Evolutionary conservation across 2,113 vertebrate genomes (phyloP).

Genomic region (Phaetusa simplex): DNA sequence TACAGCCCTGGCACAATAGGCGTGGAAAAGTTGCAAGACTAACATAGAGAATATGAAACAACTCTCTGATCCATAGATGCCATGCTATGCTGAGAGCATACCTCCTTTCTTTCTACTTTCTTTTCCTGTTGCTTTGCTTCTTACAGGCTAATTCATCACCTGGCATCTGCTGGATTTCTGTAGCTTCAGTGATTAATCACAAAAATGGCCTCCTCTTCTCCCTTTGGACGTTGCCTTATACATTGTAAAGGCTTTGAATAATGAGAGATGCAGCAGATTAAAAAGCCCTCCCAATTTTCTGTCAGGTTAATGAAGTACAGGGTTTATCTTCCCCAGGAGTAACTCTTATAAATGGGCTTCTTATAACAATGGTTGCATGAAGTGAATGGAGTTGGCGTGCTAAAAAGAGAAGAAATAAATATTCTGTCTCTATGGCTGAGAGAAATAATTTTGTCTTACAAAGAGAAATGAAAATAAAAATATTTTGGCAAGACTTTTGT

Average conservation of each 20-base stretch:
- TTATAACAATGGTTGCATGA: background rate
- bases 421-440: background rate
- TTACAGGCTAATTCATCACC: slow-evolving; percentile 18
- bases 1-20: background rate
- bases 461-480: slow-evolving; percentile 7
- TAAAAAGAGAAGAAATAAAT: slow-evolving; percentile 23
- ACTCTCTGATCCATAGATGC: background rate
- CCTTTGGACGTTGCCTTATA: slow-evolving; percentile 34
- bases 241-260: slow-evolving; percentile 35
- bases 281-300: slow-evolving; percentile 39
- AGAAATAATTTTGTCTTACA: background rate
- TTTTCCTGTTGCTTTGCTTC: background rate
- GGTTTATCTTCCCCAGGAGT: slow-evolving; percentile 38
- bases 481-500: background rate
- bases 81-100: background rate
- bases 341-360: slow-evolving; percentile 30
- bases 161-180: slow-evolving; percentile 21
- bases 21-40: background rate
- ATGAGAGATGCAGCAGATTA: slow-evolving; percentile 30
- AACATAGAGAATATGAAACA: background rate
- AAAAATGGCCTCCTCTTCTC: slow-evolving; percentile 21
- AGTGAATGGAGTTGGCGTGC: background rate
- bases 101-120: background rate
- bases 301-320: slow-evolving; percentile 49
- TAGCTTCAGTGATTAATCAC: slow-evolving; percentile 49